Conservation (phyloP, 2,888 invertebrate species). For the Argyresthia albistria region DNA sequence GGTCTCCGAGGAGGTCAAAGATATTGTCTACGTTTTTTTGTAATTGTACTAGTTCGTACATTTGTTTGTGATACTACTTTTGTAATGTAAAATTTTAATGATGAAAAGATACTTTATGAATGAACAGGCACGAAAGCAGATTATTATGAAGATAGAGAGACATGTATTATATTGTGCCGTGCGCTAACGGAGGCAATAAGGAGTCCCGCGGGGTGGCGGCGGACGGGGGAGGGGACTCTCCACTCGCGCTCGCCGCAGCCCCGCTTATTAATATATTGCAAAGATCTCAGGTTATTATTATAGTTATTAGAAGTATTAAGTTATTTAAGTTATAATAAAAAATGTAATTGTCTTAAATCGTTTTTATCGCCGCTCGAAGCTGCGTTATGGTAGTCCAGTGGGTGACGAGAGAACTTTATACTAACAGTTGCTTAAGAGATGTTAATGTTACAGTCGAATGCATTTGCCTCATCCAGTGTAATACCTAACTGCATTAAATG, state of each 20-base stretch:
- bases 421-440: constrained; percentile 42
- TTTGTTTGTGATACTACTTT: constrained; percentile 74
- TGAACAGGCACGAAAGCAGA: constrained; percentile 55
- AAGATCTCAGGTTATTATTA: constrained; percentile 70
- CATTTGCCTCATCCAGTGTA: constrained; percentile 65
- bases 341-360: constrained; percentile 65
- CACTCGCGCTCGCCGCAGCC: constrained; percentile 14
- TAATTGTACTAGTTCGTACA: constrained; percentile 71
- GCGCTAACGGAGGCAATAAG: constrained; percentile 32
- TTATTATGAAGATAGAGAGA: constrained; percentile 33
- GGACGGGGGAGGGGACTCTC: constrained; percentile 17
- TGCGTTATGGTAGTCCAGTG: constrained; percentile 44
- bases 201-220: constrained; percentile 20
- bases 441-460: constrained; percentile 36
- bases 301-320: constrained; percentile 71
- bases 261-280: constrained; percentile 34
- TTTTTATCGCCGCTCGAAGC: constrained; percentile 49
- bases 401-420: constrained; percentile 32
- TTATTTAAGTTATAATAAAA: constrained; percentile 69
- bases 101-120: constrained; percentile 62
- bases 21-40: constrained; percentile 58
- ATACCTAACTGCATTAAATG: constrained; percentile 58
- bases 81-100: constrained; percentile 68
- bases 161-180: constrained; percentile 35
- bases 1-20: constrained; percentile 42